These are phyloP conservation scores for Heliopora coerulea DNA, from an alignment of 92 coral and sea anemone species.

Conservation along the genomic window DNA sequence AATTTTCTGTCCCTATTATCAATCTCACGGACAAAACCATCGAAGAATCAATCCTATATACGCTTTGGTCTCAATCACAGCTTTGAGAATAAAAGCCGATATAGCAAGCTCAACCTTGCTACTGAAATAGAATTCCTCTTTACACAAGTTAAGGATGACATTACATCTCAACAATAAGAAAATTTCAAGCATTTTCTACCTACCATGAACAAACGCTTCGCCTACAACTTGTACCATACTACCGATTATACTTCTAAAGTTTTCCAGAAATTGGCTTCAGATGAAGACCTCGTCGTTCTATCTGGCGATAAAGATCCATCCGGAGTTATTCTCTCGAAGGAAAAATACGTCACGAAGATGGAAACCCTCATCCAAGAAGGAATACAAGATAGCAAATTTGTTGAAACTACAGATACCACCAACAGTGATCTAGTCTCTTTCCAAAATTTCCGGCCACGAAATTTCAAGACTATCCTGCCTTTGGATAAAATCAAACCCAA, in stretches of 20 bases:
- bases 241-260: conserved; percentile 23
- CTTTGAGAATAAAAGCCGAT: conserved; percentile 47
- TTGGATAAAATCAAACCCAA: conserved; percentile 24
- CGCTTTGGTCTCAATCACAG: conserved; percentile 46
- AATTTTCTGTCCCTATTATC: conserved; percentile 38
- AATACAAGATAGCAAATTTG: conserved; percentile 36
- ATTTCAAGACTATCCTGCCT: conserved; percentile 39
- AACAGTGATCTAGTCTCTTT: conserved; percentile 31
- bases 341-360: conserved; percentile 17
- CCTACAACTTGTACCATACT: conserved; percentile 35
- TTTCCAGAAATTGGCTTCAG: conserved; percentile 2
- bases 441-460: conserved; percentile 37
- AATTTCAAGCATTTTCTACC: conserved; percentile 39
- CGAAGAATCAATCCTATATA: conserved; percentile 25
- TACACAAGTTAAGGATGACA: conserved; percentile 33
- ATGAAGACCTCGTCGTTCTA: conserved; percentile 15
- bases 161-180: conserved; percentile 30
- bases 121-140: conserved; percentile 42
- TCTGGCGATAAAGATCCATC: conserved; percentile 36
- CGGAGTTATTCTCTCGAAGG: conserved; percentile 10
- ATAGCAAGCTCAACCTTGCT: conserved; percentile 41
- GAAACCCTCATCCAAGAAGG: conserved; percentile 41
- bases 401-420: conserved; percentile 38
- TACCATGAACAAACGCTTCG: conserved; percentile 34
- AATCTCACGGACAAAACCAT: conserved; percentile 35